Conservation (phyloP, 1,140 invertebrate species). For the Cataglyphis hispanica region DNA sequence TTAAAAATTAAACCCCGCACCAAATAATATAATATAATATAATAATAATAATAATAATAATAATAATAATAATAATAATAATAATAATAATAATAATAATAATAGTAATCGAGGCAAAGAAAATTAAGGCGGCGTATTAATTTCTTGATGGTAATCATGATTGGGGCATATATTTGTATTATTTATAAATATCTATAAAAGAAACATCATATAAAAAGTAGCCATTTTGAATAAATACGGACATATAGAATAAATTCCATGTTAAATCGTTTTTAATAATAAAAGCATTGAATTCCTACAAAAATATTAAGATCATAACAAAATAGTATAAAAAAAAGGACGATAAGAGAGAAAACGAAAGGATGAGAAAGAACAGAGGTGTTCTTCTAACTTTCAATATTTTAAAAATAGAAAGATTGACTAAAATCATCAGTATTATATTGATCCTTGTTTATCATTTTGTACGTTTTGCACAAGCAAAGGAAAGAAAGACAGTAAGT, state of each 20-base stretch:
- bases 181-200: constrained; percentile 82
- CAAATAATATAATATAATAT: no score
- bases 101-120: constrained; percentile 9
- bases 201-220: constrained; percentile 81
- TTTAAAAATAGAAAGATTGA: constrained; percentile 30
- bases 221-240: no score
- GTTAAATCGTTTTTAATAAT: constrained; percentile 81
- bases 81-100: no score
- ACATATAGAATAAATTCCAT: constrained; percentile 79
- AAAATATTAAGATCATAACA: constrained; percentile 83
- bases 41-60: no score
- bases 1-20: no score
- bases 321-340: constrained; percentile 83
- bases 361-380: constrained; percentile 65
- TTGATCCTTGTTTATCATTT: constrained; percentile 46
- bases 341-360: neutral
- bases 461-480: constrained; percentile 57
- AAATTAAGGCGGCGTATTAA: constrained; percentile 25
- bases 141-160: constrained; percentile 4
- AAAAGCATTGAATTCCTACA: constrained; percentile 83
- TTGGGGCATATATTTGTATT: constrained; percentile 36
- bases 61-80: no score
- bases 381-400: constrained; percentile 79
- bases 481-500: constrained; percentile 12
- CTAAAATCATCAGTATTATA: constrained; percentile 9